Conservation (phyloP, 2,797 vertebrate species). For the Cyprinella venusta region DNA sequence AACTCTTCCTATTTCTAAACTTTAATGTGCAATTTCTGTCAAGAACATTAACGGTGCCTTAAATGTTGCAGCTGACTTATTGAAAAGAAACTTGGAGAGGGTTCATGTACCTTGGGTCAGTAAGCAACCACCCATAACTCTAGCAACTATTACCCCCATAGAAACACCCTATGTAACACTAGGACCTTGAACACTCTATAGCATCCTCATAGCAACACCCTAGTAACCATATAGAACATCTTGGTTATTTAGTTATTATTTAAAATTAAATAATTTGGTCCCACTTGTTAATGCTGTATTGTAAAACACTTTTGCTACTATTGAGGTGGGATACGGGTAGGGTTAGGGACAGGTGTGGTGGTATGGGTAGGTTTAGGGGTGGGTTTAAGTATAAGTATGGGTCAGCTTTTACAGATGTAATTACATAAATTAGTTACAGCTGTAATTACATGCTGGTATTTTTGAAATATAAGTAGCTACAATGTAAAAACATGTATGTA, state of each 20-base stretch:
- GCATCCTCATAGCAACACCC: background rate
- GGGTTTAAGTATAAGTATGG: too few relatives aligned
- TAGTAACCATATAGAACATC: background rate
- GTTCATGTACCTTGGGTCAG: background rate
- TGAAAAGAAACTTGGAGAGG: background rate
- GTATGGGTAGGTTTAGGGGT: too few relatives aligned
- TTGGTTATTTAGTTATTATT: background rate
- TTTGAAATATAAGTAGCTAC: too few relatives aligned
- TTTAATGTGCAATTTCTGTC: background rate
- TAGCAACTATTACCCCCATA: background rate
- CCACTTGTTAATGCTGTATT: too few relatives aligned
- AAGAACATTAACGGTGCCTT: background rate
- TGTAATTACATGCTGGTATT: too few relatives aligned
- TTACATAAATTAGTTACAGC: too few relatives aligned
- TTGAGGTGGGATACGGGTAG: too few relatives aligned
- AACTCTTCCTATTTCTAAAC: background rate
- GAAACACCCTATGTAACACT: background rate
- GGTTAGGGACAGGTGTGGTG: too few relatives aligned
- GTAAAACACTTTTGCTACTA: too few relatives aligned
- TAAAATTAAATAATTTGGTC: background rate
- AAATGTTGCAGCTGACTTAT: background rate
- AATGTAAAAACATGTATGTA: too few relatives aligned
- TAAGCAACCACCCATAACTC: background rate
- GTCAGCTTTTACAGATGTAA: too few relatives aligned
- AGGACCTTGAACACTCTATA: background rate